These are phyloP conservation scores for Himalopsyche kuldschensis DNA, from an alignment of 2,888 invertebrate species.

Conservation along the genomic window DNA sequence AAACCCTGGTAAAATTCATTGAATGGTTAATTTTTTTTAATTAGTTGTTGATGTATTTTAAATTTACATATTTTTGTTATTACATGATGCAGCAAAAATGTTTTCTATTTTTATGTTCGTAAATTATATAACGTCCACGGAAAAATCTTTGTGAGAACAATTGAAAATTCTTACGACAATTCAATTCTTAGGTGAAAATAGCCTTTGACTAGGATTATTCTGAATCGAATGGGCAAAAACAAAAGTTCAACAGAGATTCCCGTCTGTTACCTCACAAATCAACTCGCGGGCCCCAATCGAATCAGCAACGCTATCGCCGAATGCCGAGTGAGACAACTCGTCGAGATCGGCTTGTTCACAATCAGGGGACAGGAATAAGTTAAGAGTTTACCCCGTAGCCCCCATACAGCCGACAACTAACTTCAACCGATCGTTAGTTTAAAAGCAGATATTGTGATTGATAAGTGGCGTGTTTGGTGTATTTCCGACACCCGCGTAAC, in stretches of 20 bases:
- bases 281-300: background rate
- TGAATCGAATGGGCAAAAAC: background rate
- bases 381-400: background rate
- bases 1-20: no score
- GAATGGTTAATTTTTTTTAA: no score
- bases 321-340: background rate
- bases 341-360: background rate
- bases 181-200: background rate
- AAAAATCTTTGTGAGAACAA: no score
- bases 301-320: background rate
- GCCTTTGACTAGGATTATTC: background rate
- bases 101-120: no score
- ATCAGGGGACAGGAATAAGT: background rate
- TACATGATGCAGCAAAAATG: no score
- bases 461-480: conserved; percentile 17
- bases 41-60: no score
- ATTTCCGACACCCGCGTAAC: conserved; percentile 20
- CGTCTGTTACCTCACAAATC: background rate
- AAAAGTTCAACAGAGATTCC: background rate
- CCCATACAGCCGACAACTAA: background rate
- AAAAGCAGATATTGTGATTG: conserved; percentile 8
- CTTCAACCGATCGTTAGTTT: background rate
- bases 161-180: no score
- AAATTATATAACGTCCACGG: no score
- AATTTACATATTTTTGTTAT: no score